Conservation (phyloP, 2,797 vertebrate genomes). For the Peromyscus attwateri region DNA sequence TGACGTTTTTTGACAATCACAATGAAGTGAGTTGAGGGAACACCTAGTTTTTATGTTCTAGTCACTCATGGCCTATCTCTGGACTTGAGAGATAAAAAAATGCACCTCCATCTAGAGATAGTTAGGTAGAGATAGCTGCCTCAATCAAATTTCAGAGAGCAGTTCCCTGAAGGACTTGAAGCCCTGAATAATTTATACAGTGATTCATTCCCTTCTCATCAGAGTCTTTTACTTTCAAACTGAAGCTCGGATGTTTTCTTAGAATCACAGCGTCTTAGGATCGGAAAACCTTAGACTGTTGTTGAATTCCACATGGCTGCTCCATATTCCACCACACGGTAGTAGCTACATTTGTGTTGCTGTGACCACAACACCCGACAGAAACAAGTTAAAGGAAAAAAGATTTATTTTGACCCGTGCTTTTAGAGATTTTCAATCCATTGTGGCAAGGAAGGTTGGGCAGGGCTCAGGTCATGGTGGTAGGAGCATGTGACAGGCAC, state of each 20-base stretch:
- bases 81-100: neutral
- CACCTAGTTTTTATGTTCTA: neutral
- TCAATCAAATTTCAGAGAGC: slow-evolving; percentile 27
- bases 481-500: neutral
- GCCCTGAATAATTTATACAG: slow-evolving; percentile 74
- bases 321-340: neutral
- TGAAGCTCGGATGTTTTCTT: slow-evolving; percentile 62
- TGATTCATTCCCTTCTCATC: slow-evolving; percentile 31
- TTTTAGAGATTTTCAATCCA: neutral
- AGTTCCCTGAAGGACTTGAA: slow-evolving; percentile 35
- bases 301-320: neutral
- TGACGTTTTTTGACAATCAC: neutral
- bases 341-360: neutral
- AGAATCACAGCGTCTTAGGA: neutral
- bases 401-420: neutral
- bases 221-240: slow-evolving; percentile 69
- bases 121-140: neutral
- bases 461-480: neutral
- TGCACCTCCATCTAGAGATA: neutral
- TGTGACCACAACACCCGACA: neutral
- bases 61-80: neutral
- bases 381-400: neutral
- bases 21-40: neutral
- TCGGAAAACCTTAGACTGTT: neutral
- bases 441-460: neutral